phyloP scores from a whole-genome alignment of 2,888 invertebrate genomes.

The Pristionchus maxplancki region DNA sequence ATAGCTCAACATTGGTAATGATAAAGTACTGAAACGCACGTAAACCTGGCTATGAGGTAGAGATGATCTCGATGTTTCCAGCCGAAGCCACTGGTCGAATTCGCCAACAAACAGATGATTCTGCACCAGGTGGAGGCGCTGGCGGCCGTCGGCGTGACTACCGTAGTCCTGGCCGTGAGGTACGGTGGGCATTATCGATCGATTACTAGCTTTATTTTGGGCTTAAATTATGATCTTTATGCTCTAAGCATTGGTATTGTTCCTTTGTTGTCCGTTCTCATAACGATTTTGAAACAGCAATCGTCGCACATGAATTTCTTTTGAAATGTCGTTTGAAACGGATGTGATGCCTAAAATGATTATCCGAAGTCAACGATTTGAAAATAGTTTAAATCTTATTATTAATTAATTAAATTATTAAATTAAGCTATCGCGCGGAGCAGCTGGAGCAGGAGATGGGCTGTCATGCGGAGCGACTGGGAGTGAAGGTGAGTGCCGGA shows the following conservation, averaged over 20 bases:
- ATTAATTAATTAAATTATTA: not conserved
- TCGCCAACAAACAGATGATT: conserved; percentile 98
- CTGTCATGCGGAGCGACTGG: conserved; percentile 87
- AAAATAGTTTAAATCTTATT: no score
- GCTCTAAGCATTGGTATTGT: no score
- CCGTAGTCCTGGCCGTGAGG: conserved; percentile 93
- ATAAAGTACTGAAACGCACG: no score
- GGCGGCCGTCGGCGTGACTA: conserved; percentile 86
- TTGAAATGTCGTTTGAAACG: no score
- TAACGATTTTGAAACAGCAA: not conserved
- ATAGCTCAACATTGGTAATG: no score
- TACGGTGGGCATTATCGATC: conserved; percentile 31
- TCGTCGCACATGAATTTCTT: not conserved
- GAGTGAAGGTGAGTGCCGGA: conserved; percentile 83
- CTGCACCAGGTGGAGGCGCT: conserved; percentile 90
- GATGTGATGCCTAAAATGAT: no score
- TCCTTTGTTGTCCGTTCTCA: no score
- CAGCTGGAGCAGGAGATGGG: conserved; percentile 94
- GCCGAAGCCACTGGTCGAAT: conserved; percentile 90
- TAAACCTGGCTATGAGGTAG: no score
- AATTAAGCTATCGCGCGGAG: conserved; percentile 89
- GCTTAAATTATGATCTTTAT: no score
- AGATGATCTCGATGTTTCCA: not conserved
- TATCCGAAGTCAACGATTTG: no score
- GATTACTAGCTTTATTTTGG: no score